Base-by-base conservation (phyloP, 2,797 vertebrate species). In the Lepus oiostolus region DNA sequence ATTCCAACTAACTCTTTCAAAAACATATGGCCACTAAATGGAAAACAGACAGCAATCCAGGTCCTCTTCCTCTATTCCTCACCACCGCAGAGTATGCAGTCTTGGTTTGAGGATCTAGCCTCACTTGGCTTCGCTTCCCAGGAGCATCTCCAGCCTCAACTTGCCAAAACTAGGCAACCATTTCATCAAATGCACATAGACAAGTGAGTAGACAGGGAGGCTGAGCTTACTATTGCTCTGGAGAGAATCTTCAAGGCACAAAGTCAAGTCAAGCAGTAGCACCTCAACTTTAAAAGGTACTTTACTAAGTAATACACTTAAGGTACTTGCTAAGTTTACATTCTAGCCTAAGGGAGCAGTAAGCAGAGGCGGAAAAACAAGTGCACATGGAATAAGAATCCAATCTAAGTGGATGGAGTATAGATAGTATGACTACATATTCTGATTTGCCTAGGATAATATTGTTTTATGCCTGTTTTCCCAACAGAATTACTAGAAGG, bases 401-500 rank as follows among this genome's bases (percentile, higher is more conserved):
- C 86, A 91, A 54, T 93, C 86, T 80, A 95, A 91, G 16, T 24
- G 42, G 52, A 8, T 17, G 6, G 47, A 86, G 47, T 60, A 19
- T 16, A 54, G 30, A 19, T 0, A 86, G 75, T 16, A 35, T 24
- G 12, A 72, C n/a, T 11, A 21, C 4, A 63, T 32, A 58, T 42
- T 50, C 62, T 60, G 42, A 74, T 86, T 79, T 91, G 26, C 72
- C 85, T 68, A 90, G 30, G 62, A 82, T 14, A 67, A 19, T 74
- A 82, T 54, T 86, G 90, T 38, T 85, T n/a, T 80, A 85, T 77
- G 60, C 63, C 74, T 85, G 10, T 67, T 93, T 88, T 22, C 32
- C 81, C 87, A 89, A n/a, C n/a, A 67, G 95, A 95, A 87, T 68
- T 79, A 95, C 63, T 84, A 87, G 30, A 7, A 75, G 70, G 84